These are phyloP conservation scores for Esperia sulphurella DNA, from an alignment of 2,888 invertebrate genomes.

Conservation along the genomic window DNA sequence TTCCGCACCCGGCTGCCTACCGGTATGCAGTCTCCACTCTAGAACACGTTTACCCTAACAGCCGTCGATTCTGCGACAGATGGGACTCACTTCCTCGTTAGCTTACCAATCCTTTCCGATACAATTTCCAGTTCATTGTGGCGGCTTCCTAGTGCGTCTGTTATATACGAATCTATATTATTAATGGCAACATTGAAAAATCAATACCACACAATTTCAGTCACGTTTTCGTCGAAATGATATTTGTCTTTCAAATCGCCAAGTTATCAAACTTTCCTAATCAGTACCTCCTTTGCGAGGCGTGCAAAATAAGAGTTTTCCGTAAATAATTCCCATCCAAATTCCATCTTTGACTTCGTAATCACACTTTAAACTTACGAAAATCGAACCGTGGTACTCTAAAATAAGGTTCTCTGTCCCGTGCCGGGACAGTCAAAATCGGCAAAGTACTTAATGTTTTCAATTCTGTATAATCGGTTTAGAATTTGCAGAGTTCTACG, in stretches of 20 bases:
- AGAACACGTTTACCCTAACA: no score
- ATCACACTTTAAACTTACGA: constrained; percentile 35
- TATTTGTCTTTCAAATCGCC: constrained; percentile 53
- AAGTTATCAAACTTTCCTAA: constrained; percentile 73
- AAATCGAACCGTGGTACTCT: constrained; percentile 37
- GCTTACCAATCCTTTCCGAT: no score
- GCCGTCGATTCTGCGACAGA: no score
- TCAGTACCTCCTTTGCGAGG: constrained; percentile 56
- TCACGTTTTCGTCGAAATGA: constrained; percentile 44
- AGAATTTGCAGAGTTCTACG: constrained; percentile 75
- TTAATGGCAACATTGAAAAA: no score
- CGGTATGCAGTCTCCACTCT: no score
- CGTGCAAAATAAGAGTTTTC: constrained; percentile 62
- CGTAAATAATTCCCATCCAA: constrained; percentile 68
- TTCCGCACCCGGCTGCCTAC: no score
- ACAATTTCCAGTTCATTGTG: no score
- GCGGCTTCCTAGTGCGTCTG: not conserved
- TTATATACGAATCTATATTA: no score
- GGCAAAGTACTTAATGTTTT: constrained; percentile 77
- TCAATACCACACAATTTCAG: constrained; percentile 43
- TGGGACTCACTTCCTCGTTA: no score
- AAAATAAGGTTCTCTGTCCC: constrained; percentile 50
- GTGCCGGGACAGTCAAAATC: constrained; percentile 42
- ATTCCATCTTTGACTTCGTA: constrained; percentile 71
- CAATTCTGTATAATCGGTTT: constrained; percentile 79